These are phyloP conservation scores for Anneissia japonica DNA, from an alignment of 35 echinoderm and acorn worm species.

Conservation along the genomic window DNA sequence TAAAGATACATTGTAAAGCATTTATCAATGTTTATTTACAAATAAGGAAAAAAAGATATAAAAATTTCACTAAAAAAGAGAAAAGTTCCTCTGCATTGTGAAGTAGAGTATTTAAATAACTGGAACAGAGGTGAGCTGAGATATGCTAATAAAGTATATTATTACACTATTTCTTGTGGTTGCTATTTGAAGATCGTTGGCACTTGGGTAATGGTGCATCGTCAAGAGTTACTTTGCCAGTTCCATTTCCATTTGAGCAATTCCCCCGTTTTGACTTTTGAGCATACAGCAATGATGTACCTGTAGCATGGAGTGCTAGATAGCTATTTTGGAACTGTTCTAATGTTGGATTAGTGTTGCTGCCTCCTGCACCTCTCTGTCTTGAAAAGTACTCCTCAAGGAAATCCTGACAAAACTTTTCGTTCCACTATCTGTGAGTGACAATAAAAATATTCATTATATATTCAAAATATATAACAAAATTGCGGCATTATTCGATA, in stretches of 20 bases:
- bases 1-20: too few relatives aligned
- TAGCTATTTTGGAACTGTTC: neutral
- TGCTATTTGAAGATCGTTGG: too few relatives aligned
- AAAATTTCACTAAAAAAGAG: too few relatives aligned
- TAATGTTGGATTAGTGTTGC: neutral
- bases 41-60: too few relatives aligned
- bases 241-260: neutral
- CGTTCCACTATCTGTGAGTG: too few relatives aligned
- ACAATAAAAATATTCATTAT: too few relatives aligned
- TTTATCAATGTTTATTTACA: too few relatives aligned
- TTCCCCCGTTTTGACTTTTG: neutral
- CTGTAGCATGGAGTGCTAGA: neutral
- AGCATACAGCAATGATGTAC: neutral
- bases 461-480: too few relatives aligned
- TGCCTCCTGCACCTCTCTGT: neutral
- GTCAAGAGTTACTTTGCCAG: neutral
- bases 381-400: slow-evolving; percentile 5
- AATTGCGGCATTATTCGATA: too few relatives aligned
- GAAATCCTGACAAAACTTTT: neutral
- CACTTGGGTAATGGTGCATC: neutral
- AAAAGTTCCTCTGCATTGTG: neutral
- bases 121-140: too few relatives aligned
- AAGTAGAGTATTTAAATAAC: neutral
- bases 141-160: too few relatives aligned
- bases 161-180: too few relatives aligned